phyloP scores from a whole-genome alignment of 2,888 invertebrate species.

The Drosophila barbarae region DNA sequence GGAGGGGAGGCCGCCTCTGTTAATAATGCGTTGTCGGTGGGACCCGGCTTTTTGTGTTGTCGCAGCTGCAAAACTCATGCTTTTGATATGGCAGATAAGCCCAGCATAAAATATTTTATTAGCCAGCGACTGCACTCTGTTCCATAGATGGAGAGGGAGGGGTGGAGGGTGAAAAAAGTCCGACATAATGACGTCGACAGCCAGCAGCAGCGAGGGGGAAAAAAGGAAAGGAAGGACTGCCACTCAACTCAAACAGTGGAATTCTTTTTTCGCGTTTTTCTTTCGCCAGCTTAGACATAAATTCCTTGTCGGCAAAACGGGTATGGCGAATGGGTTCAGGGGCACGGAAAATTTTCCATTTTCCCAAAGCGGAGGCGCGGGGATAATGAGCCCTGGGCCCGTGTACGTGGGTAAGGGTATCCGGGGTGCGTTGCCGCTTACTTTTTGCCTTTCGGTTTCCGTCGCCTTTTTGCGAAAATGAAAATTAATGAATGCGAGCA shows the following conservation, averaged over 20 bases:
- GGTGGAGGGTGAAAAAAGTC: slow-evolving; percentile 16
- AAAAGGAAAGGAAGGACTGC: slow-evolving; percentile 6
- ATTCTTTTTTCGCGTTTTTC: slow-evolving; percentile 34
- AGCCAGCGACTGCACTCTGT: slow-evolving; percentile 50
- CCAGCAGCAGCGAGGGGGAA: slow-evolving; percentile 7
- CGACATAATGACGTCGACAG: slow-evolving; percentile 53
- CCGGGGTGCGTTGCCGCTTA: slow-evolving; percentile 25
- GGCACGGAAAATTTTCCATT: slow-evolving; percentile 25
- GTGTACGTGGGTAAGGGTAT: slow-evolving; percentile 22
- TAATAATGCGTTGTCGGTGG: slow-evolving; percentile 61
- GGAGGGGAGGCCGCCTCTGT: slow-evolving; percentile 44
- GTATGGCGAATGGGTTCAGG: slow-evolving; percentile 20
- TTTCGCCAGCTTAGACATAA: slow-evolving; percentile 32
- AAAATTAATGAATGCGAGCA: slow-evolving; percentile 73
- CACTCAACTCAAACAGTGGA: slow-evolving; percentile 52
- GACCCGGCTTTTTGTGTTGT: slow-evolving; percentile 54
- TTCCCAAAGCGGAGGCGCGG: neutral
- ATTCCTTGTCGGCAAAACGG: slow-evolving; percentile 22
- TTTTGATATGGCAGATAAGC: slow-evolving; percentile 68
- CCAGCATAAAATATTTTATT: slow-evolving; percentile 73
- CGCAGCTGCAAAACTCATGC: slow-evolving; percentile 63
- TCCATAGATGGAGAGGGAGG: neutral
- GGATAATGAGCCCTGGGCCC: slow-evolving; percentile 20
- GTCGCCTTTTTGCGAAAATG: slow-evolving; percentile 56
- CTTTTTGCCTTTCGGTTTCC: slow-evolving; percentile 6